phyloP scores from a whole-genome alignment of 2,888 invertebrate genomes.

The Cephonodes hylas region DNA sequence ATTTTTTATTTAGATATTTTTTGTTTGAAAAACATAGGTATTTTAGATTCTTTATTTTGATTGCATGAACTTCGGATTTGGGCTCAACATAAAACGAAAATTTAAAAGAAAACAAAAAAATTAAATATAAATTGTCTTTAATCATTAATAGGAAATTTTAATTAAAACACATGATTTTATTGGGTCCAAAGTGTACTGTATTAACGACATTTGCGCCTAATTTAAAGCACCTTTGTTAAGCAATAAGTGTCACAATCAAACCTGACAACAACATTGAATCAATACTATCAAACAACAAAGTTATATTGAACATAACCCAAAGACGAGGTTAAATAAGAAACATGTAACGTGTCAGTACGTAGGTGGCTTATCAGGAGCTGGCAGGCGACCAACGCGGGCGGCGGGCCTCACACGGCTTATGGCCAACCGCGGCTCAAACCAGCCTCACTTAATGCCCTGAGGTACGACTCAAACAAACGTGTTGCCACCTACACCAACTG shows the following conservation, averaged over 20 bases:
- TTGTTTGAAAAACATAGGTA: too few relatives aligned
- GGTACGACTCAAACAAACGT: constrained; percentile 25
- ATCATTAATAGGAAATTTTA: too few relatives aligned
- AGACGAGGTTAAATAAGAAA: constrained; percentile 45
- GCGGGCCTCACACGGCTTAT: constrained; percentile 39
- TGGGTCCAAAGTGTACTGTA: too few relatives aligned
- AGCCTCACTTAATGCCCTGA: constrained; percentile 46
- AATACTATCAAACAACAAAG: not conserved
- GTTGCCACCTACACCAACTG: constrained; percentile 10
- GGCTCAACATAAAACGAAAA: too few relatives aligned
- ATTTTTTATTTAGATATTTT: too few relatives aligned
- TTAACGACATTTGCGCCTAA: too few relatives aligned
- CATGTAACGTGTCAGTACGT: constrained; percentile 47
- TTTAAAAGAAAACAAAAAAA: too few relatives aligned
- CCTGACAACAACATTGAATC: not conserved
- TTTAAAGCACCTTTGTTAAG: not conserved
- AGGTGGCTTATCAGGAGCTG: constrained; percentile 49
- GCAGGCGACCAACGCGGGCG: constrained; percentile 50
- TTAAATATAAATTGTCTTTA: too few relatives aligned
- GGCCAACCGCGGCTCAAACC: constrained; percentile 50
- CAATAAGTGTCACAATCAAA: not conserved
- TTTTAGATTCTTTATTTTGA: too few relatives aligned
- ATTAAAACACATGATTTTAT: too few relatives aligned
- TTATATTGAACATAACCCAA: constrained; percentile 12
- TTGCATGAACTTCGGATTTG: too few relatives aligned